Conservation (phyloP, 1,140 invertebrate species). For the Trigoniulus corallinus region DNA sequence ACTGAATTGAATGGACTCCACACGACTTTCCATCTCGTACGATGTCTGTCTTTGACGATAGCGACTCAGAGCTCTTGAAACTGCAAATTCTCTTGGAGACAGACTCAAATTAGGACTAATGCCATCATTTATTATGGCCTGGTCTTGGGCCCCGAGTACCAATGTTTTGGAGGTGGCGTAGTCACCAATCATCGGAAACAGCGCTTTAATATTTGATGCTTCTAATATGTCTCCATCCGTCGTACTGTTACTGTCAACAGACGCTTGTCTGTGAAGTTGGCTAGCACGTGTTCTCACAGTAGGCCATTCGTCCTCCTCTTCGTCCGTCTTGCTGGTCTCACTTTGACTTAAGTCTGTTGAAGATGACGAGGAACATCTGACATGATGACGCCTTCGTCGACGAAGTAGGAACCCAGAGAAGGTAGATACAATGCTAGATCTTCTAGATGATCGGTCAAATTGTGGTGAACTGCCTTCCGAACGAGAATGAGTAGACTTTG, state of each 20-base stretch:
- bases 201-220: background rate
- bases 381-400: background rate
- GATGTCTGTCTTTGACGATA: too few relatives aligned
- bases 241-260: background rate
- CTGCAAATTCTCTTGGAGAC: slow-evolving; percentile 61
- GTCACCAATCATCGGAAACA: slow-evolving; percentile 5
- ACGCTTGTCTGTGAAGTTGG: background rate
- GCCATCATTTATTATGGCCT: background rate
- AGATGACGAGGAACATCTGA: background rate
- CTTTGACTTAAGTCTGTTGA: background rate
- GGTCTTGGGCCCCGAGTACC: background rate
- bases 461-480: background rate
- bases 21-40: too few relatives aligned
- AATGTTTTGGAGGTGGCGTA: background rate
- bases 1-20: too few relatives aligned
- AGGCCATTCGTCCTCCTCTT: slow-evolving; percentile 8
- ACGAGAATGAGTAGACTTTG: slow-evolving; percentile 1
- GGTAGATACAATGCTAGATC: slow-evolving; percentile 13
- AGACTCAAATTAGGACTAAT: slow-evolving; percentile 34
- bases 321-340: background rate
- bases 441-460: slow-evolving; percentile 6
- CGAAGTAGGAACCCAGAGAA: slow-evolving; percentile 6
- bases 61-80: slow-evolving; percentile 60
- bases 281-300: slow-evolving; percentile 4
- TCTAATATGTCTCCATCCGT: background rate